Percentiles rank a stretch among this genome's conserved stretches.
phyloP scores from a whole-genome alignment of 2,113 vertebrate species.

The Eupsittula cactorum region DNA sequence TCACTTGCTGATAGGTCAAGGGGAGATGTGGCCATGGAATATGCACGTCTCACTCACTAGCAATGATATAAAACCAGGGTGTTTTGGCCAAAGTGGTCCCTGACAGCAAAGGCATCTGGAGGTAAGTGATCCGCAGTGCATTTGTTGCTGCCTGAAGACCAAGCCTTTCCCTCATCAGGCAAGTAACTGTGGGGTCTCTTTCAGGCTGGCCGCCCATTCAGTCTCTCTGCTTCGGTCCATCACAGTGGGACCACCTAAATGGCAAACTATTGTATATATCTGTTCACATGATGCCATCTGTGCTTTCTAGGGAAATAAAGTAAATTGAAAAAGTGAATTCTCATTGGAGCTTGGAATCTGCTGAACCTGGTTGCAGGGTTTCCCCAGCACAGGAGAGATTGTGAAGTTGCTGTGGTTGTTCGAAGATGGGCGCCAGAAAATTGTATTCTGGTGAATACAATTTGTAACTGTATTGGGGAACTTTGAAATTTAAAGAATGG shows the following conservation, averaged over 20 bases:
- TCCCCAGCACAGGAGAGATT: rapidly evolving
- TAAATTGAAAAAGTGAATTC: not conserved
- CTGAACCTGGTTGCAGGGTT: not conserved
- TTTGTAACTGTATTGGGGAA: not conserved
- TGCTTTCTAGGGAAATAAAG: not conserved
- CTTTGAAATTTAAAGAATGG: not conserved
- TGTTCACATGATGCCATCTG: not conserved
- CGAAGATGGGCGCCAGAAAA: not conserved
- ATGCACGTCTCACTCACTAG: not conserved
- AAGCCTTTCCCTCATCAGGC: not conserved
- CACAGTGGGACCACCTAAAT: not conserved
- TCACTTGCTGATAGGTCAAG: not conserved
- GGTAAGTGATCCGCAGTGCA: rapidly evolving
- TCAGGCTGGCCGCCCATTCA: not conserved
- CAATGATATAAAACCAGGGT: not conserved
- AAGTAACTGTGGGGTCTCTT: not conserved
- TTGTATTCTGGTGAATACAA: not conserved
- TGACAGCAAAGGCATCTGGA: not conserved
- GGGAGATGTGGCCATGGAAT: not conserved
- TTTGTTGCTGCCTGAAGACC: not conserved
- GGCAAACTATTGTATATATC: not conserved
- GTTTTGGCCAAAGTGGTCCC: not conserved
- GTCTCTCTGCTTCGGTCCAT: not conserved
- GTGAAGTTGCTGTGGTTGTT: not conserved
- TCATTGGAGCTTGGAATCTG: not conserved